Conservation (phyloP, 2,113 vertebrate genomes). For the Nycticryphes semicollaris region DNA sequence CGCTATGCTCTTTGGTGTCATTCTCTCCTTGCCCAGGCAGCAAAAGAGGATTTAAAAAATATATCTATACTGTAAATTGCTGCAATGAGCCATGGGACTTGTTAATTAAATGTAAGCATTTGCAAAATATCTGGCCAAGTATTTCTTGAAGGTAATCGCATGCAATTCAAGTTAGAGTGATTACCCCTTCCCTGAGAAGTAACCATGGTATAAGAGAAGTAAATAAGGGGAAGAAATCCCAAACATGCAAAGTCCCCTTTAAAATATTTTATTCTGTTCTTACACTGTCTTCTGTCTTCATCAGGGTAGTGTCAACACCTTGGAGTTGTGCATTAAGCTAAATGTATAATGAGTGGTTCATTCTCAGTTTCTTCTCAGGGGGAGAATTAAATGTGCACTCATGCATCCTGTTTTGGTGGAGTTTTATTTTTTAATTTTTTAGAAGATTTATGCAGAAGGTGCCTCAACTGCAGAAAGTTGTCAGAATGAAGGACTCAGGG, state of each 20-base stretch:
- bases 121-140: background rate
- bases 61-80: background rate
- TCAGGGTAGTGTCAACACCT: background rate
- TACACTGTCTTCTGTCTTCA: background rate
- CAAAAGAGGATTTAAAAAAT: background rate
- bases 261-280: background rate
- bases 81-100: background rate
- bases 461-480: slow-evolving; percentile 19
- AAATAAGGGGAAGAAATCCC: background rate
- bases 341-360: background rate
- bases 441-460: slow-evolving; percentile 7
- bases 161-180: background rate
- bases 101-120: background rate
- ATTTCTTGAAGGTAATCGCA: background rate
- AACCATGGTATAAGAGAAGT: background rate
- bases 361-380: slow-evolving; percentile 10
- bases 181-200: background rate
- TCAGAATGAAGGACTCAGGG: slow-evolving; percentile 23
- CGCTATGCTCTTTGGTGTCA: background rate
- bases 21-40: background rate
- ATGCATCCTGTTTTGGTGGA: background rate
- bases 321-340: background rate
- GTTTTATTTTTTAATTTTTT: slow-evolving; percentile 51
- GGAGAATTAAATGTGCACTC: slow-evolving; percentile 1
- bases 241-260: background rate